Conservation (phyloP, 2,888 invertebrate species). For the Tenthredo amoena region DNA sequence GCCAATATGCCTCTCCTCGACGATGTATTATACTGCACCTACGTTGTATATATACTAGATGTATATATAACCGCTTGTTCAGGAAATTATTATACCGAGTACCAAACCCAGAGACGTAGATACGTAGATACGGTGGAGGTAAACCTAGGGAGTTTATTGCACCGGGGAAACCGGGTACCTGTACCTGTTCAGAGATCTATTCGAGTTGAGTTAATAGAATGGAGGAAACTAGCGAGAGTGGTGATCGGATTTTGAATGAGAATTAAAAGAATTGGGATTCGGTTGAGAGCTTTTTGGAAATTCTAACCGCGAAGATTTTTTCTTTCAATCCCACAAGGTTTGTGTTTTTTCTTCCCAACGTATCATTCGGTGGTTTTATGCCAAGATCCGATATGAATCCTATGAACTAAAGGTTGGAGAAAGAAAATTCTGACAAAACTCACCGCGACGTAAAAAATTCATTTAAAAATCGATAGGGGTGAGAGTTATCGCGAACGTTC, state of each 20-base stretch:
- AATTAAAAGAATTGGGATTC: background rate
- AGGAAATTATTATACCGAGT: conserved; percentile 16
- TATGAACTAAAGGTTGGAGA: too few relatives aligned
- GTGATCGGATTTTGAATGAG: background rate
- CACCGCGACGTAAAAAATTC: background rate
- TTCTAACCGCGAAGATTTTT: background rate
- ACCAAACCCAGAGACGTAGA: conserved; percentile 9
- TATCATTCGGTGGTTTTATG: too few relatives aligned
- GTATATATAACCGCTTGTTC: background rate
- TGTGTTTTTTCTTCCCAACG: background rate
- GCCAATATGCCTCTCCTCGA: conserved; percentile 35
- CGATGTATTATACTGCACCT: conserved; percentile 5
- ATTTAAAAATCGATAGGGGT: background rate
- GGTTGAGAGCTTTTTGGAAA: too few relatives aligned
- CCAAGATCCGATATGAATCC: too few relatives aligned
- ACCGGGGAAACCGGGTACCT: background rate
- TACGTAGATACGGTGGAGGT: background rate
- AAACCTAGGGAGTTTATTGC: background rate
- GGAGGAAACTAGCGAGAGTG: too few relatives aligned
- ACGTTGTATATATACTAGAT: background rate
- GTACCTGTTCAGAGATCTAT: background rate
- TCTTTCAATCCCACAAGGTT: background rate
- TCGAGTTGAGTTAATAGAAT: background rate
- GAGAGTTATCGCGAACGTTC: background rate
- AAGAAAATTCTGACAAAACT: background rate